Conservation (phyloP, 1,140 invertebrate genomes). For the Drosophila oshimai region DNA sequence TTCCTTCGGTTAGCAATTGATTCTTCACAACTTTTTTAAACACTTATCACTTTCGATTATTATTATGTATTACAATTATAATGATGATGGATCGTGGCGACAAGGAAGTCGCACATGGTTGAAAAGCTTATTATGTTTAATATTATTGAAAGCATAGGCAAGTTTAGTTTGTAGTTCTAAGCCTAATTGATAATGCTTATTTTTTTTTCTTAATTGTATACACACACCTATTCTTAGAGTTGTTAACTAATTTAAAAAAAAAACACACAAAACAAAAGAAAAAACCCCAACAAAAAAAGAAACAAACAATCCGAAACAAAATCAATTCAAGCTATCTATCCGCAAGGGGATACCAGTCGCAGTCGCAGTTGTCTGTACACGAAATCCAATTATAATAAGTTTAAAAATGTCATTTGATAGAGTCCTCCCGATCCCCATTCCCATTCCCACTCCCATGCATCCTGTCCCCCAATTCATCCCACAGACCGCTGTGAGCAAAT, state of each 20-base stretch:
- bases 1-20: constrained; percentile 45
- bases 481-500: neutral
- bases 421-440: neutral
- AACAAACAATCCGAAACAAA: constrained; percentile 20
- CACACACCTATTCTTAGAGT: constrained; percentile 45
- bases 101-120: neutral
- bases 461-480: neutral
- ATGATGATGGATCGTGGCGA: neutral
- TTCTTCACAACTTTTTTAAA: constrained; percentile 11
- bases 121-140: constrained; percentile 37
- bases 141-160: constrained; percentile 41
- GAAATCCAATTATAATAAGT: constrained; percentile 17
- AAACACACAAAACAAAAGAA: constrained; percentile 9
- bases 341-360: neutral
- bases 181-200: constrained; percentile 26
- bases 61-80: constrained; percentile 14
- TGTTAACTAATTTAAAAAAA: constrained; percentile 72
- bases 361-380: neutral
- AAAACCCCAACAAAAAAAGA: constrained; percentile 22
- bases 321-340: constrained; percentile 6
- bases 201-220: constrained; percentile 39
- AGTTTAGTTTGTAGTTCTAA: constrained; percentile 28
- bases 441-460: neutral
- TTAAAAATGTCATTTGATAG: neutral
- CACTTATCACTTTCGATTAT: constrained; percentile 15